phyloP scores from a whole-genome alignment of 2,797 vertebrate species.

The Sebastes steindachneri region DNA sequence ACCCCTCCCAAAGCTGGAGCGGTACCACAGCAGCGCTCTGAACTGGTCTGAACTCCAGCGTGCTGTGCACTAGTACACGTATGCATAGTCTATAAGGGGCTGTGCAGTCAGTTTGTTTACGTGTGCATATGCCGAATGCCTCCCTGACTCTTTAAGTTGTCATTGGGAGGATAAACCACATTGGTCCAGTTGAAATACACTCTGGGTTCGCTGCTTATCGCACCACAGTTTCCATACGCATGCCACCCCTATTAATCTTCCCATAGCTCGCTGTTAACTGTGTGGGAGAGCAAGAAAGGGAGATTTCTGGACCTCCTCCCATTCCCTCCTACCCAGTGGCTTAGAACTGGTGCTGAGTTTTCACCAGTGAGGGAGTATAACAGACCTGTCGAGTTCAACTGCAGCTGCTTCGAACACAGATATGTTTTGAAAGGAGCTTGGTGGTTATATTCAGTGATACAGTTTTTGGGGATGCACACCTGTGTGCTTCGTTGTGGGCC shows the following conservation, averaged over 20 bases:
- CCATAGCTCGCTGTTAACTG: constrained; percentile 44
- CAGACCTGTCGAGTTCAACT: constrained; percentile 22
- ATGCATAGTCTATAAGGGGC: background rate
- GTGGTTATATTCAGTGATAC: background rate
- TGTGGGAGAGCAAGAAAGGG: constrained; percentile 19
- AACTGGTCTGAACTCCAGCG: constrained; percentile 70
- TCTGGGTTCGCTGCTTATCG: constrained; percentile 35
- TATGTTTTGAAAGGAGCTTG: background rate
- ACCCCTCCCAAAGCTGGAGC: constrained; percentile 78
- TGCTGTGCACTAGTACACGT: constrained; percentile 9
- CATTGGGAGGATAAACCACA: constrained; percentile 13
- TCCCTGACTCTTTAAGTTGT: constrained; percentile 7
- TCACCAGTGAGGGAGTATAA: constrained; percentile 40
- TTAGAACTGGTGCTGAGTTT: constrained; percentile 42
- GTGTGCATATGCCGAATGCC: background rate
- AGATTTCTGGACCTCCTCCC: constrained; percentile 41
- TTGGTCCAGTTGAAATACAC: constrained; percentile 42
- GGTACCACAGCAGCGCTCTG: constrained; percentile 69
- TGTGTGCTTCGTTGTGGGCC: background rate
- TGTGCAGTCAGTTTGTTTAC: constrained; percentile 5
- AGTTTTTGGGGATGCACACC: background rate
- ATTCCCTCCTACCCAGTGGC: constrained; percentile 34
- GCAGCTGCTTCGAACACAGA: constrained; percentile 27
- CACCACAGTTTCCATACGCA: constrained; percentile 62
- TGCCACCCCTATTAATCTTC: constrained; percentile 55